Evolutionary conservation across 2,888 invertebrate species (phyloP), one percentile per base, ranked within the genome.

Genomic region (Stenolophus ochropezus): DNA sequence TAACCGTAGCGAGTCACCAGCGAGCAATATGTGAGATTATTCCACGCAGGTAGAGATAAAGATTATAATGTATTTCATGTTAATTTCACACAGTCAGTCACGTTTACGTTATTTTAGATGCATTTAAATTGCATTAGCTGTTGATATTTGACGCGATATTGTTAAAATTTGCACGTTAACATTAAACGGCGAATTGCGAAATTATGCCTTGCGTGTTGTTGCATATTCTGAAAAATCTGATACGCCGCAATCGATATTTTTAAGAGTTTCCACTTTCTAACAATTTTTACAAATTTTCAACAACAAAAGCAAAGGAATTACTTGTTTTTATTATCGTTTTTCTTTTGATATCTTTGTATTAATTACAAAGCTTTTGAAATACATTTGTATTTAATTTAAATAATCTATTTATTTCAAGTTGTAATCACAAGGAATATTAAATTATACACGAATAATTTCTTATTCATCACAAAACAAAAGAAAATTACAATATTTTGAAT

Each of bases 101-200:
- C 69, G 69, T 49, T 73, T 49, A 73, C 47, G 73, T 23, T 73
- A 73, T 73, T 73, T 73, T 73, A 73, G 21, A 73, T 73, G 73
- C 49, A 73, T 73, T 73, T 73, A 73, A 73, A 73, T 73, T 73
- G 73, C 73, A 73, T 73, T 73, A 73, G 73, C 73, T 23, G 49
- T 73, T 73, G 73, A 73, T 73, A 73, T 73, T 73, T 73, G 21
- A 47, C 49, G 49, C 73, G 73, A 73, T 73, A 73, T 73, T 47
- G 47, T 73, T 73, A 21, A 73, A 73, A 49, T 73, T 73, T 73
- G 73, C 73, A 73, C 73, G 73, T 73, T 73, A 49, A 47, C 73
- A 73, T 73, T 73, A 73, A 73, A 73, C 47, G 69, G 42, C 47
- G 27, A 49, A 73, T 73, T 73, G 47, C 73, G 49, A 73, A 73